These are phyloP conservation scores for Girardia tigrina DNA, from an alignment of 2,888 invertebrate species.

Conservation along the genomic window DNA sequence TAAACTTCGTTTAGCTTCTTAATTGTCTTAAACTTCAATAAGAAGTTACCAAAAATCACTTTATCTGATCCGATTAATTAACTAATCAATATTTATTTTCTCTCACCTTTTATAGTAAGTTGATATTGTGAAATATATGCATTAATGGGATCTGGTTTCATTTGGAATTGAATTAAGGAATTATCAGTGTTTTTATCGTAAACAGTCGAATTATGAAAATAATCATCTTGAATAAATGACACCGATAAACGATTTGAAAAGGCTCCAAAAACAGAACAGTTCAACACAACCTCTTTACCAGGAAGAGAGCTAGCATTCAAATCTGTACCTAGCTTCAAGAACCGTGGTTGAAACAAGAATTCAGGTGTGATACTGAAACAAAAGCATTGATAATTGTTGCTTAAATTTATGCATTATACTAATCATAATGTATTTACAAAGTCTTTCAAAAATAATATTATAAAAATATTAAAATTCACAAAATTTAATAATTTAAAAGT, in stretches of 20 bases:
- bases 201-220: background rate
- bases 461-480: too few species aligned
- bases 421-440: too few species aligned
- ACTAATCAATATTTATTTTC: too few species aligned
- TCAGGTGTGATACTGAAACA: conserved; percentile 30
- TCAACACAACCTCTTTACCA: background rate
- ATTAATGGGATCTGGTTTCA: background rate
- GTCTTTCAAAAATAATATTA: too few species aligned
- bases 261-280: background rate
- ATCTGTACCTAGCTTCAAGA: background rate
- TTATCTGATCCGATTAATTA: too few species aligned
- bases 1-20: too few species aligned
- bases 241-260: background rate
- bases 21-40: too few species aligned
- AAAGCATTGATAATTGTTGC: background rate
- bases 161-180: background rate
- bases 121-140: background rate
- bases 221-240: background rate
- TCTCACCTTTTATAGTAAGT: background rate
- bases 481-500: too few species aligned
- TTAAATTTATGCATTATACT: too few species aligned
- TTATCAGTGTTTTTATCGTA: background rate
- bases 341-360: conserved; percentile 27
- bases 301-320: background rate
- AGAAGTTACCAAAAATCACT: too few species aligned